Evolutionary conservation across 1,140 invertebrate species (phyloP), one percentile per base, ranked within the genome.

Genomic region (Solen grandis): DNA sequence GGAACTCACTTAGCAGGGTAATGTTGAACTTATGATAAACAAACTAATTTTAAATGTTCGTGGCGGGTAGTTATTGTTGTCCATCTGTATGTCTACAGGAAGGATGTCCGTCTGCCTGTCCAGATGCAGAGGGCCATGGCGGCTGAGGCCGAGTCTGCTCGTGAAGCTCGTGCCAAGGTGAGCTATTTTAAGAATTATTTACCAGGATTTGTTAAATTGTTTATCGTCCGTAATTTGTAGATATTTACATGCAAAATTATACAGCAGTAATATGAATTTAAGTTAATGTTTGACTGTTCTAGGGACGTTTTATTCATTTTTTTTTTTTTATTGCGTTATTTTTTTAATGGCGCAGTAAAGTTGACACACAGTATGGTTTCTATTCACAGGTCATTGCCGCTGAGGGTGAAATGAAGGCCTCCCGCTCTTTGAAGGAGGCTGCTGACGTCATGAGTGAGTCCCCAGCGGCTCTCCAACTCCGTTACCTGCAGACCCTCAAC

Each of bases 381-480:
- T 62, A 25, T 60, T 66, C 82, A 13, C 65, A 92, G 86, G 90
- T 93, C 16, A 93, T 93, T 25, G 87, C 87, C 10, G 93, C 92
- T 16, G 88, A 91, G 46, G 92, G 93, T 36, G 93, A 93, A 85
- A 85, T 91, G 73, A 92, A 93, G 87, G 97, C 97, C 1, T 96
- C 97, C 0, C 92, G 96, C 57, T 96, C 97, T 0, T 93, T 98
- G 0, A 96, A 97, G 83, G 96, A 98, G 88, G 97, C 97, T n/a
- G 96, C 97, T 5, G 97, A 98, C 89, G 95, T 98, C 35, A 97
- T 98, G 97, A 86, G 95, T 95, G 46, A 99, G 87, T 89, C 88
- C 77, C 96, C 97, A 19, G 95, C 96, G 13, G 97, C 97, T 2
- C 92, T 98, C 55, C 97, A 98, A 93, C 94, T 97, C 31, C 76